These are phyloP conservation scores for Choloepus didactylus DNA, from an alignment of 2,797 vertebrate species.

Conservation along the genomic window DNA sequence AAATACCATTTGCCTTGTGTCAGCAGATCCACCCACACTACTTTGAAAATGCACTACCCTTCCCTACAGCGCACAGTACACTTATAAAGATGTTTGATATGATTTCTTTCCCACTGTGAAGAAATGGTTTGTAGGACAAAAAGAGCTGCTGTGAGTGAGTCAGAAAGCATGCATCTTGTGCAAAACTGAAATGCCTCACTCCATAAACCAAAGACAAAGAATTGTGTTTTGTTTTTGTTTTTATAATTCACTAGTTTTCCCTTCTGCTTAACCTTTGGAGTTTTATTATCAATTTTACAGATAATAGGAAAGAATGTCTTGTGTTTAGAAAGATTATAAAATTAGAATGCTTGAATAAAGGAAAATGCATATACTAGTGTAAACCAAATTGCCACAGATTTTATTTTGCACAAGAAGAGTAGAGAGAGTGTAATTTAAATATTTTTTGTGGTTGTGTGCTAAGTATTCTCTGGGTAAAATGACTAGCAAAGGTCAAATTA, in stretches of 20 bases:
- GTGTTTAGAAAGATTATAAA: background rate
- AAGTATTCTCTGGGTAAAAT: background rate
- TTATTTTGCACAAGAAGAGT: background rate
- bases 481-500: background rate
- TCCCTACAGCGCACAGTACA: background rate
- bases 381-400: background rate
- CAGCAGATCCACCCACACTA: constrained; percentile 58
- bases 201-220: background rate
- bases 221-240: background rate
- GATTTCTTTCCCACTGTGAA: constrained; percentile 71
- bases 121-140: constrained; percentile 65
- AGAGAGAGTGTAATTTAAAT: background rate
- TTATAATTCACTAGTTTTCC: background rate
- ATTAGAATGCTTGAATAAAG: constrained; percentile 14
- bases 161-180: constrained; percentile 40
- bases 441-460: background rate
- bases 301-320: background rate
- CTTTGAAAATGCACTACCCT: constrained; percentile 35
- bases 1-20: background rate
- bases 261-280: background rate
- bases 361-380: background rate
- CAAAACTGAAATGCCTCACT: background rate
- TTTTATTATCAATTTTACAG: constrained; percentile 56
- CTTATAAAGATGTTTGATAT: constrained; percentile 55
- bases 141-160: constrained; percentile 53